Conservation (phyloP, 2,797 vertebrate genomes). For the Tadarida brasiliensis region DNA sequence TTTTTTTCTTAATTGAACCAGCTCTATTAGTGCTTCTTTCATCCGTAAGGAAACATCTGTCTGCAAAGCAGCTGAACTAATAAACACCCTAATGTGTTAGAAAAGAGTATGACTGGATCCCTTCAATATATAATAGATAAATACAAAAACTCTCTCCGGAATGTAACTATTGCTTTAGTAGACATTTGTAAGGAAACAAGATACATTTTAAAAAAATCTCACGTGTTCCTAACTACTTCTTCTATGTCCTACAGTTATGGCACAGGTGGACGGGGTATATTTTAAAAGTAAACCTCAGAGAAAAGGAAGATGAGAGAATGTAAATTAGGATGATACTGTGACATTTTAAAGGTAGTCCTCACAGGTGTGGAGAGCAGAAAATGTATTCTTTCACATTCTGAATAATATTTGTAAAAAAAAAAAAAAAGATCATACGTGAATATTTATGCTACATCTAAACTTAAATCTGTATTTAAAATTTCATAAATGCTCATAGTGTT, state of each 20-base stretch:
- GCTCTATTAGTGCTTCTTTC: slow-evolving; percentile 60
- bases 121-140: slow-evolving; percentile 63
- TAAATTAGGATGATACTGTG: background rate
- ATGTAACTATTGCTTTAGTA: slow-evolving; percentile 62
- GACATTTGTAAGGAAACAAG: slow-evolving; percentile 50
- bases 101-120: slow-evolving; percentile 64
- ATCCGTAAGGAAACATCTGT: slow-evolving; percentile 74
- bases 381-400: background rate
- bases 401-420: background rate
- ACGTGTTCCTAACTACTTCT: background rate
- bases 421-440: background rate
- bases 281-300: slow-evolving; percentile 52
- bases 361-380: background rate
- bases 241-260: background rate
- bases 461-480: slow-evolving; percentile 42
- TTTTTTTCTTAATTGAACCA: slow-evolving; percentile 49
- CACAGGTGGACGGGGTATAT: background rate
- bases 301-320: background rate
- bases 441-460: slow-evolving; percentile 44
- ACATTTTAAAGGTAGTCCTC: background rate
- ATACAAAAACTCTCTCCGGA: slow-evolving; percentile 59
- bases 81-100: slow-evolving; percentile 70
- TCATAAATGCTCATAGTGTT: background rate
- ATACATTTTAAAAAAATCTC: background rate
- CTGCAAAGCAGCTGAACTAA: slow-evolving; percentile 71